phyloP scores from a whole-genome alignment of 2,888 invertebrate species.

The Ischnura elegans region DNA sequence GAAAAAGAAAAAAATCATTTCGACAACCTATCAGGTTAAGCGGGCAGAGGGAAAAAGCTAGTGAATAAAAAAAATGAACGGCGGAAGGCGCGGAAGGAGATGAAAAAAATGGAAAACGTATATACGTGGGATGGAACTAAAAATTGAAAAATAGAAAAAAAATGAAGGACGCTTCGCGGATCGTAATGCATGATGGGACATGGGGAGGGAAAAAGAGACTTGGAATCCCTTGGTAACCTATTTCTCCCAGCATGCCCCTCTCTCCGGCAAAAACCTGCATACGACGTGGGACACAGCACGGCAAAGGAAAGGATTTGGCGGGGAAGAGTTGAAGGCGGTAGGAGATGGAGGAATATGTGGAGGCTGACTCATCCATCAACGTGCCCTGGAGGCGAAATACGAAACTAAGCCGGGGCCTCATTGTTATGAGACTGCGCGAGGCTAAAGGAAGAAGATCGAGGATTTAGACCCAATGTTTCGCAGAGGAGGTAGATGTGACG shows the following conservation, averaged over 20 bases:
- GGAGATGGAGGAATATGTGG: not conserved
- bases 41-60: not conserved
- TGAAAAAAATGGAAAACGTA: not conserved
- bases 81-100: not conserved
- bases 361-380: conserved; percentile 28
- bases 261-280: not conserved
- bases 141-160: not conserved
- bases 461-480: conserved; percentile 31
- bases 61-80: not conserved
- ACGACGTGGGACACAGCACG: not conserved
- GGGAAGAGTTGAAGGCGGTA: not conserved
- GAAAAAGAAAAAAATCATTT: not conserved
- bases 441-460: not conserved
- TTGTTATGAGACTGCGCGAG: conserved; percentile 13
- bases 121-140: no score
- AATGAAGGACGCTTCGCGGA: not conserved
- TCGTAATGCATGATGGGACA: not conserved
- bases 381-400: not conserved
- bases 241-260: not conserved
- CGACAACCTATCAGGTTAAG: conserved; percentile 26
- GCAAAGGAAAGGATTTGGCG: not conserved
- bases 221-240: conserved; percentile 13
- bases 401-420: conserved; percentile 19
- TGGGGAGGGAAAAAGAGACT: not conserved
- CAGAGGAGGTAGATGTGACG: not conserved